Conservation (phyloP, 2,113 vertebrate species). For the Triplophysa tibetana region DNA sequence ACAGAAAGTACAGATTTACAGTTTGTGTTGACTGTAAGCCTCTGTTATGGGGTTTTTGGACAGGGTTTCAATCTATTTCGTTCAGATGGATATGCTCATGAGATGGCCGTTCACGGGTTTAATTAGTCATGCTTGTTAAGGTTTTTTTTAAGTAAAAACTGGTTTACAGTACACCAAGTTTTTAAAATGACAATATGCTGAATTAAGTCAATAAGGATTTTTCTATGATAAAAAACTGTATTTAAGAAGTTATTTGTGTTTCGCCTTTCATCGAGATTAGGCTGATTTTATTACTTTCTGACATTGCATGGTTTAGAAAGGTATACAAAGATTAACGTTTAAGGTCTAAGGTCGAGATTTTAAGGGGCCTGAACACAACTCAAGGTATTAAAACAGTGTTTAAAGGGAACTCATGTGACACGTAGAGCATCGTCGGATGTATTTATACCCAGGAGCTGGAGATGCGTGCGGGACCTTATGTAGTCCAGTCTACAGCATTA, state of each 20-base stretch:
- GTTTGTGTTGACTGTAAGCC: conserved; percentile 22
- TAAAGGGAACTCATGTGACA: neutral
- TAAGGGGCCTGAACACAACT: neutral
- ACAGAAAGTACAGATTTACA: conserved; percentile 34
- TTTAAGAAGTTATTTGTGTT: no score
- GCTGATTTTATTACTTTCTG: no score
- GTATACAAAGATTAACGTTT: neutral
- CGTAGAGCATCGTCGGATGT: neutral
- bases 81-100: neutral
- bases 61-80: conserved; percentile 13
- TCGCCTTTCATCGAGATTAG: no score
- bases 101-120: neutral
- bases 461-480: neutral
- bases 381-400: conserved; percentile 3
- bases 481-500: conserved; percentile 11
- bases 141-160: neutral
- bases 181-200: no score
- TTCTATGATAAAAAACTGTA: no score
- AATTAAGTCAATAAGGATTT: no score
- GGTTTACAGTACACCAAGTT: no score
- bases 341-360: neutral
- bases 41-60: neutral
- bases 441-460: conserved; percentile 16
- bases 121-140: neutral
- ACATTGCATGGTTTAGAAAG: neutral